phyloP scores from a whole-genome alignment of 2,888 invertebrate genomes.

The Ecdyonurus torrentis region DNA sequence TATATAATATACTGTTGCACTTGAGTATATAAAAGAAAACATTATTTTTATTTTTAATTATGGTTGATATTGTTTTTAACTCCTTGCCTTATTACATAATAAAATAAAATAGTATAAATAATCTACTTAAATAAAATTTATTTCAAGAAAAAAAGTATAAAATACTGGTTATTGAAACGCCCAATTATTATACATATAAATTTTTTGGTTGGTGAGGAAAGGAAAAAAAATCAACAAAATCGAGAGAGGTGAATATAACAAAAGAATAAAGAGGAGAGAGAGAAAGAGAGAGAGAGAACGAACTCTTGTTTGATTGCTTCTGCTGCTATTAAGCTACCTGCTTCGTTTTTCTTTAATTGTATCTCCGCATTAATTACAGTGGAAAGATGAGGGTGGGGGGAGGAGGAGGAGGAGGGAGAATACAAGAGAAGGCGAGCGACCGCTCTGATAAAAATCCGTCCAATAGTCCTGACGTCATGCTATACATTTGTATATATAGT shows the following conservation, averaged over 20 bases:
- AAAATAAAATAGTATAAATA: too few relatives aligned
- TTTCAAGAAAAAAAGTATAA: neutral
- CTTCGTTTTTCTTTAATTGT: neutral
- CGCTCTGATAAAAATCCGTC: too few relatives aligned
- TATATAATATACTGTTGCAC: too few relatives aligned
- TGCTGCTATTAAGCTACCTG: neutral
- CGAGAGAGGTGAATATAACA: neutral
- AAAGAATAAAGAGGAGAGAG: neutral
- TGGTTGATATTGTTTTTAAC: too few relatives aligned
- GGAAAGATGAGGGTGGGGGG: neutral
- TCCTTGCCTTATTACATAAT: too few relatives aligned
- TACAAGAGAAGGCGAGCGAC: too few relatives aligned
- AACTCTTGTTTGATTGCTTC: neutral
- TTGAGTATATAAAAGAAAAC: too few relatives aligned
- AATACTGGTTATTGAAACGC: neutral
- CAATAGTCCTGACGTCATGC: too few relatives aligned
- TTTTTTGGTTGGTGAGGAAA: neutral
- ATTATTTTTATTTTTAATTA: too few relatives aligned
- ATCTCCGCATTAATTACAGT: neutral
- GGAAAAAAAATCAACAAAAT: neutral
- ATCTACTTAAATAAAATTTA: neutral
- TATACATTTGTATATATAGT: neutral
- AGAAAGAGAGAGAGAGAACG: neutral
- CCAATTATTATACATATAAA: neutral
- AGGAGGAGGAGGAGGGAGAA: neutral